Evolutionary conservation across 30 jellyfish, hydroid and myxozoan species (phyloP).

Genomic region (Chrysaora quinquecirrha): DNA sequence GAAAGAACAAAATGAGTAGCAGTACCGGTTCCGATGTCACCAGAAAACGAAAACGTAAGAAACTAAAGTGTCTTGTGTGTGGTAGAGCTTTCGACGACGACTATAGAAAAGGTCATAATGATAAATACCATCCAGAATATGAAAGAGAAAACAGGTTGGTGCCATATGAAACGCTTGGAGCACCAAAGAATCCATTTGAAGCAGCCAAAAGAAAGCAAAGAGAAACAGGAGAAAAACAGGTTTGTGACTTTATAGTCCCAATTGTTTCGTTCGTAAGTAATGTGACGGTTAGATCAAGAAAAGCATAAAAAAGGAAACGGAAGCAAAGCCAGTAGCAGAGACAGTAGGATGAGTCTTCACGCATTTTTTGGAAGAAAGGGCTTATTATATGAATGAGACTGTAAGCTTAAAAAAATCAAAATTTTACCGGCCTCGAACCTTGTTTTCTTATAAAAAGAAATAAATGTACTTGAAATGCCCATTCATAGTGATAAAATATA

Average conservation of each 20-base stretch:
- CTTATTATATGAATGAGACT: no score
- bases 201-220: conserved; percentile 45
- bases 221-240: conserved; percentile 5
- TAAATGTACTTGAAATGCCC: no score
- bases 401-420: no score
- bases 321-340: no score
- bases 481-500: no score
- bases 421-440: no score
- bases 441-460: no score
- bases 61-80: conserved; percentile 20
- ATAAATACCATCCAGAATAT: conserved; percentile 8
- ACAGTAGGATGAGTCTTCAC: no score
- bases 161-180: conserved; percentile 29
- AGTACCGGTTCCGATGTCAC: conserved; percentile 27
- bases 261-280: conserved; percentile 9
- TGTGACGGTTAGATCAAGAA: no score
- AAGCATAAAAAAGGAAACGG: no score
- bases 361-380: no score
- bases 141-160: conserved; percentile 15
- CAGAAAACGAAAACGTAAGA: conserved; percentile 12
- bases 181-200: conserved; percentile 49
- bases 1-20: conserved; percentile 19
- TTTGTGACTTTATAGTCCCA: conserved; percentile 9
- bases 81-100: conserved; percentile 32
- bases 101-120: conserved; percentile 25